These are phyloP conservation scores for Plestiodon gilberti DNA, from an alignment of 2,113 vertebrate genomes.

Conservation along the genomic window DNA sequence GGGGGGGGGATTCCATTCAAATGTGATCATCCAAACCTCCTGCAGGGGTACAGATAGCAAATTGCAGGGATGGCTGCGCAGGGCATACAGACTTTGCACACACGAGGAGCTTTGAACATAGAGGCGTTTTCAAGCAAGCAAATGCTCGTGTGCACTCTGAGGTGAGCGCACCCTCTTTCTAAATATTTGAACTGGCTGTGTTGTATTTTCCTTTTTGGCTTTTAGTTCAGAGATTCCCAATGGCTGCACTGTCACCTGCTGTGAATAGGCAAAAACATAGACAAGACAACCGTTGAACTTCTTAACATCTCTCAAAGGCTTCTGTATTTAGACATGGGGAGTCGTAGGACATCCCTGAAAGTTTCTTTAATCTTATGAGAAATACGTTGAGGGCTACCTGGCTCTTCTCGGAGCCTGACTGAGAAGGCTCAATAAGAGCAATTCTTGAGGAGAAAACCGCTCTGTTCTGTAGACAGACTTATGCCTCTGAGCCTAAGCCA, in stretches of 20 bases:
- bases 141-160: not conserved
- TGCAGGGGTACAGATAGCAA: not conserved
- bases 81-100: not conserved
- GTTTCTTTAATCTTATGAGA: not conserved
- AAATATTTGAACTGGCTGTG: not conserved
- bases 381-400: conserved; percentile 36
- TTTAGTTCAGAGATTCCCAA: not conserved
- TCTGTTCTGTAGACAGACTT: conserved; percentile 64
- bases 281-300: not conserved
- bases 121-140: not conserved
- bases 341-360: not conserved
- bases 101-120: not conserved
- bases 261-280: not conserved
- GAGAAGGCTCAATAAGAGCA: conserved; percentile 22
- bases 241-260: not conserved
- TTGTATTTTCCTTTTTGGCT: not conserved
- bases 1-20: not conserved
- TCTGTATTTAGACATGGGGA: not conserved
- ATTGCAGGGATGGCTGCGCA: not conserved
- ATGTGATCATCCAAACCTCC: not conserved
- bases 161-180: not conserved
- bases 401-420: conserved; percentile 31
- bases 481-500: conserved; percentile 63
- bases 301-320: not conserved
- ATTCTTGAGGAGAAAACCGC: conserved; percentile 39